Conservation (phyloP, 2,797 vertebrate species). For the Mus minutoides region DNA sequence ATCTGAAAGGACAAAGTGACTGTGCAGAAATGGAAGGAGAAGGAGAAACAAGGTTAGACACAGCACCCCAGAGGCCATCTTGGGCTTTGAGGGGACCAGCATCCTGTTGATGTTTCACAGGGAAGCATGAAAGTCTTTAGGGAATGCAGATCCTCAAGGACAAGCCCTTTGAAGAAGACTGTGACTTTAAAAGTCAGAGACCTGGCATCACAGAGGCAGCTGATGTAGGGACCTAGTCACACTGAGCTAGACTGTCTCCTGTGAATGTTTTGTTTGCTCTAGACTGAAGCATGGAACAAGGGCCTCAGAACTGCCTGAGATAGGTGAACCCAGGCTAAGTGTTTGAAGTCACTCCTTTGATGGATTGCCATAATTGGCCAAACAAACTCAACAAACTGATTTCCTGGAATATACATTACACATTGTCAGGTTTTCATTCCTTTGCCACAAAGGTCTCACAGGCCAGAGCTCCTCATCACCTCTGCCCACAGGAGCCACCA, state of each 20-base stretch:
- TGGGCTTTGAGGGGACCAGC: not conserved
- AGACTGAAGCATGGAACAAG: not conserved
- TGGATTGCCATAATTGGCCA: slow-evolving; percentile 92
- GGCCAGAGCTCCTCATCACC: not conserved
- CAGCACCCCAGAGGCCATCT: not conserved
- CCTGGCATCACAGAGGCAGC: not conserved
- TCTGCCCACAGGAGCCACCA: slow-evolving; percentile 45
- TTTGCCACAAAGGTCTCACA: slow-evolving; percentile 29
- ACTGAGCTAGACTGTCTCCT: not conserved
- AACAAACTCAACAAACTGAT: slow-evolving; percentile 81
- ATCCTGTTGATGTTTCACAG: not conserved
- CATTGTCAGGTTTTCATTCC: slow-evolving; percentile 82
- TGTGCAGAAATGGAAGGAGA: not conserved
- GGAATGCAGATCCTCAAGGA: not conserved
- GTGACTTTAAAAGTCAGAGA: not conserved
- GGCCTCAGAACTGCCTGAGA: slow-evolving; percentile 78
- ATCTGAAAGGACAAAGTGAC: not conserved
- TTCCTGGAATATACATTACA: slow-evolving; percentile 83
- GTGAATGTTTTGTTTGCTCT: not conserved
- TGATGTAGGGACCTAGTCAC: not conserved
- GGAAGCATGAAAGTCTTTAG: not conserved
- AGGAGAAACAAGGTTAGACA: not conserved
- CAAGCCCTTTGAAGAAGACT: not conserved
- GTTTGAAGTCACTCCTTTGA: slow-evolving; percentile 84
- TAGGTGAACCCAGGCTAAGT: slow-evolving; percentile 68